phyloP scores from a whole-genome alignment of 1,140 invertebrate species.

The Drosophila ohnishii region DNA sequence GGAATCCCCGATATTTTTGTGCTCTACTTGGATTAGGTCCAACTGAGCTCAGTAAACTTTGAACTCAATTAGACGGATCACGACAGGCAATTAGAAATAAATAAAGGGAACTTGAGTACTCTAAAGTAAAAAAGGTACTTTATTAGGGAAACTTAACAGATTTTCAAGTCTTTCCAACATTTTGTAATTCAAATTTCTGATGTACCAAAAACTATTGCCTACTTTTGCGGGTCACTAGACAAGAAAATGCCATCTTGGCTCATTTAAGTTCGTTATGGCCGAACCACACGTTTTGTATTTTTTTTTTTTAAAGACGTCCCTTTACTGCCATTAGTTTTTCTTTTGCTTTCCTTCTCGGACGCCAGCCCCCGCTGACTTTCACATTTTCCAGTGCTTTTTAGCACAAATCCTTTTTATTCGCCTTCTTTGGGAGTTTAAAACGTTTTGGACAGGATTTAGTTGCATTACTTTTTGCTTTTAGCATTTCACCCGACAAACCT shows the following conservation, averaged over 20 bases:
- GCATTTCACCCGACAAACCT: slow-evolving; percentile 67
- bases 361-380: slow-evolving; percentile 31
- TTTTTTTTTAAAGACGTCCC: slow-evolving; percentile 8
- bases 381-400: slow-evolving; percentile 67
- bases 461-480: slow-evolving; percentile 80
- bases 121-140: not conserved
- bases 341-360: not conserved
- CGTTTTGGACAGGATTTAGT: slow-evolving; percentile 80
- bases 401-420: slow-evolving; percentile 73
- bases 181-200: not conserved
- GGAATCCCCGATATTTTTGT: slow-evolving; percentile 30
- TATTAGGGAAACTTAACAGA: not conserved
- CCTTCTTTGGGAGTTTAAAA: slow-evolving; percentile 71
- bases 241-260: slow-evolving; percentile 7
- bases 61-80: slow-evolving; percentile 4
- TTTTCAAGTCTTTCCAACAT: not conserved
- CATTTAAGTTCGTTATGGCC: slow-evolving; percentile 35
- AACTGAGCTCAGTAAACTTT: slow-evolving; percentile 15
- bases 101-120: not conserved
- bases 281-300: slow-evolving; percentile 28
- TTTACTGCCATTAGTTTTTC: slow-evolving; percentile 27
- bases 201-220: not conserved
- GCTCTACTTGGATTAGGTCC: slow-evolving; percentile 36
- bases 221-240: not conserved
- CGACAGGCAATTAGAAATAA: not conserved